Evolutionary conservation across 2,797 vertebrate genomes (phyloP), one percentile per base, ranked within the genome.

Genomic region (Apogon talboti): DNA sequence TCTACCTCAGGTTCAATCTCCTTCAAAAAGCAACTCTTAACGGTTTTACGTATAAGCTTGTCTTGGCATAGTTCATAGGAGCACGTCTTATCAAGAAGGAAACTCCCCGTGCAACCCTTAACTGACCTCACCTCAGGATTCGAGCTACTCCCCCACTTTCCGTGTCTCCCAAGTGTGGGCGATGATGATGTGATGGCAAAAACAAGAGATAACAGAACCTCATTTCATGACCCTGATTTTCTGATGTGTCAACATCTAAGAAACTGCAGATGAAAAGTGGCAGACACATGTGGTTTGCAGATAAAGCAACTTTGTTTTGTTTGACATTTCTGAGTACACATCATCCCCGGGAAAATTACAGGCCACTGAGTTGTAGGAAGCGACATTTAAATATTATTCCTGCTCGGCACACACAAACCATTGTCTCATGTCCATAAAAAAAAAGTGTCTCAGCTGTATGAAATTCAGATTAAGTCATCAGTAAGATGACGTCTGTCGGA

Each of bases 381-480:
- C 71, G 59, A 3, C 63, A 55, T 53, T 74, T 45, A 48, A 43
- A 66, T 53, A 55, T 65, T 37, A 53, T 56, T 55, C 46, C 43
- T 64, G 44, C 62, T 24, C 47, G 19, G 15, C 28, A 48, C 59
- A 28, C 46, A 55, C 59, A 70, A 60, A 45, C 57, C 76, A 71
- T 73, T 76, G 69, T 82, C 67, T 78, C 74, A 52, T 44, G 42
- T 69, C 62, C 50, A 21, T 16, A 11, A 53, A 28, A 11, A 53
- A 28, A 70, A 14, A 51, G 71, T 46, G 28, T 66, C 47, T 68
- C 35, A 11, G 18, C 74, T 82, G 87, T 50, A 79, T 72, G 84
- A 85, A 89, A 78, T 91, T 92, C 67, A 82, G 81, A 90, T 92
- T 84, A 89, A 90, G 87, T 92, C 89, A 92, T 87, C 52, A 57